Percentiles rank a stretch among this genome's conserved stretches.
Conservation (phyloP, 2,113 vertebrate species). For the Calypte anna region DNA sequence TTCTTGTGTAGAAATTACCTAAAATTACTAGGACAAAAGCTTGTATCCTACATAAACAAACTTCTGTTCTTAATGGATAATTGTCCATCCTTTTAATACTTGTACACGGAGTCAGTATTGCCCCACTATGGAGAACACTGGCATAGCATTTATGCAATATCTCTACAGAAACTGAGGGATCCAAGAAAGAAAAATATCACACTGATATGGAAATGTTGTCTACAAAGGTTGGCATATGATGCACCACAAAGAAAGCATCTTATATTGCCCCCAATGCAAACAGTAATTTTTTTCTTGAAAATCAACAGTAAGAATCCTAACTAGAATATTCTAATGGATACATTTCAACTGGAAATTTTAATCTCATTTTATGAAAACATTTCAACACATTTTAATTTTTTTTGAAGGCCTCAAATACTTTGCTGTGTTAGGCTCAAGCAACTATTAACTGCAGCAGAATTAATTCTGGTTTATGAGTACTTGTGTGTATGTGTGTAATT, state of each 20-base stretch:
- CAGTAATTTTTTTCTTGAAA: background rate
- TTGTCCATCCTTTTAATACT: background rate
- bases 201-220: background rate
- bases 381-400: background rate
- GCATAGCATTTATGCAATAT: background rate
- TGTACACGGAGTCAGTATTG: background rate
- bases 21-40: background rate
- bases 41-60: background rate
- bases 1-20: background rate
- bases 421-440: background rate
- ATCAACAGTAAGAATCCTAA: background rate
- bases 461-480: constrained; percentile 10
- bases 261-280: background rate
- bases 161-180: background rate
- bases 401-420: background rate
- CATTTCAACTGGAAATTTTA: background rate
- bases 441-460: background rate
- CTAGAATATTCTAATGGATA: background rate
- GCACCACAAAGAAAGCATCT: background rate
- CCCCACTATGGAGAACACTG: fast-evolving
- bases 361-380: background rate
- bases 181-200: background rate
- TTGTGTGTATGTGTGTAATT: background rate
- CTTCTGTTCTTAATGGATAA: background rate
- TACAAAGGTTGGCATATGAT: background rate